A percentile compares a stretch with the other conserved stretches of the same genome.
phyloP scores from a whole-genome alignment of 2,113 vertebrate species.

The Thalassoma bifasciatum region DNA sequence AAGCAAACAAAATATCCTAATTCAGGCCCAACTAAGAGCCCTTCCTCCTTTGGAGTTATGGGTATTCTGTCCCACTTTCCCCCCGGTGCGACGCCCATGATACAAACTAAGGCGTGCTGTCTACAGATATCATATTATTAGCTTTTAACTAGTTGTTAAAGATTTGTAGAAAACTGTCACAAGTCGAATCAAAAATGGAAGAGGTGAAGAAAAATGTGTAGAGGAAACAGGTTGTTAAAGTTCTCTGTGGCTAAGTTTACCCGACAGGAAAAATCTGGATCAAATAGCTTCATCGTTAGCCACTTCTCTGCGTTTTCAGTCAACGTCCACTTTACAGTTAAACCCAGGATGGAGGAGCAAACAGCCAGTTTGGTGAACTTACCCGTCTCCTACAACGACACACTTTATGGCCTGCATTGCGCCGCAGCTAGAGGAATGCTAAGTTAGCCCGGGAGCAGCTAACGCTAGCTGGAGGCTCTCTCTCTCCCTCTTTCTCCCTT shows the following conservation, averaged over 20 bases:
- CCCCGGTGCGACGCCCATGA: too few species aligned
- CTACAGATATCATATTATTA: background rate
- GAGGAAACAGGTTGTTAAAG: conserved; percentile 36
- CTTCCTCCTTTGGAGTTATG: too few species aligned
- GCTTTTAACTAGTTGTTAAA: accelerated
- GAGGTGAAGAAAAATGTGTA: background rate
- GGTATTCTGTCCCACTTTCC: too few species aligned
- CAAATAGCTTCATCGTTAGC: conserved; percentile 7
- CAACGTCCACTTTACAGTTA: background rate
- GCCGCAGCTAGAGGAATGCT: conserved; percentile 69
- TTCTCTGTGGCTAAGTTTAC: conserved; percentile 41
- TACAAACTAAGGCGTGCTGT: too few species aligned
- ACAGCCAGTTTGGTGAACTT: conserved; percentile 78
- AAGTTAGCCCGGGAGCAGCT: conserved; percentile 69
- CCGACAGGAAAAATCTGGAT: background rate
- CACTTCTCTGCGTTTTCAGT: background rate
- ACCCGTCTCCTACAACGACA: conserved; percentile 98
- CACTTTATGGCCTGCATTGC: conserved; percentile 98
- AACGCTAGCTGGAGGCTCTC: conserved; percentile 60
- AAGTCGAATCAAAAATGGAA: accelerated
- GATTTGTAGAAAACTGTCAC: accelerated
- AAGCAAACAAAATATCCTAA: too few species aligned
- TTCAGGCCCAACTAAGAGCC: too few species aligned
- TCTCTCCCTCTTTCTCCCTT: conserved; percentile 59
- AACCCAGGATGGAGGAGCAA: background rate